Conservation (phyloP, 2,113 vertebrate genomes). For the Zapus hudsonius region DNA sequence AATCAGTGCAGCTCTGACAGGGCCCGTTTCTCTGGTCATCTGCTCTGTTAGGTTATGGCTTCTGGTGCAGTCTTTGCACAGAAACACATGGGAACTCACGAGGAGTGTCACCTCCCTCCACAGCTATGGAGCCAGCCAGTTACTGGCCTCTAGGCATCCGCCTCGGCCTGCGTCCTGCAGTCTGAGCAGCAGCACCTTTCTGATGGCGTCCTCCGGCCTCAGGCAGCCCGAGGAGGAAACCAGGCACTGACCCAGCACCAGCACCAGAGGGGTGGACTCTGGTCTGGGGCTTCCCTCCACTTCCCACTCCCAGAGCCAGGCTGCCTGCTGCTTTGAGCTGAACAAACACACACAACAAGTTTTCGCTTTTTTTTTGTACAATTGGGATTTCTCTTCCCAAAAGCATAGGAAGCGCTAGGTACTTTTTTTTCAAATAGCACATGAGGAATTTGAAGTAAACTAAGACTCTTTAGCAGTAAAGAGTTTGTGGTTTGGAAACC, state of each 20-base stretch:
- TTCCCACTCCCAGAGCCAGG: slow-evolving; percentile 33
- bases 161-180: slow-evolving; percentile 59
- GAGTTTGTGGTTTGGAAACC: slow-evolving; percentile 43
- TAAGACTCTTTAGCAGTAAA: slow-evolving; percentile 73
- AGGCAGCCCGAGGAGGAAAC: slow-evolving; percentile 66
- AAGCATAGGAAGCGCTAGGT: slow-evolving; percentile 50
- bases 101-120: slow-evolving; percentile 63
- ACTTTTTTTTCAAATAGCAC: slow-evolving; percentile 49
- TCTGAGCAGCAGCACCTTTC: slow-evolving; percentile 56
- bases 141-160: slow-evolving; percentile 71
- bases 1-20: background rate
- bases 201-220: slow-evolving; percentile 32
- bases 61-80: slow-evolving; percentile 45
- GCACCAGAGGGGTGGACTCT: background rate
- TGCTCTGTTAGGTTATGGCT: slow-evolving; percentile 62
- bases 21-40: slow-evolving; percentile 63
- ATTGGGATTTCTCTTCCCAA: slow-evolving; percentile 72
- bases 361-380: slow-evolving; percentile 67
- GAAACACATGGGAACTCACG: slow-evolving; percentile 68
- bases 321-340: slow-evolving; percentile 61
- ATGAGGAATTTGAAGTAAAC: slow-evolving; percentile 60
- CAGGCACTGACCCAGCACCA: slow-evolving; percentile 59
- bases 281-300: slow-evolving; percentile 32
- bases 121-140: slow-evolving; percentile 67
- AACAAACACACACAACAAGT: slow-evolving; percentile 58